phyloP scores from a whole-genome alignment of 1,140 invertebrate genomes.

The Pseudomyrmex sp. region DNA sequence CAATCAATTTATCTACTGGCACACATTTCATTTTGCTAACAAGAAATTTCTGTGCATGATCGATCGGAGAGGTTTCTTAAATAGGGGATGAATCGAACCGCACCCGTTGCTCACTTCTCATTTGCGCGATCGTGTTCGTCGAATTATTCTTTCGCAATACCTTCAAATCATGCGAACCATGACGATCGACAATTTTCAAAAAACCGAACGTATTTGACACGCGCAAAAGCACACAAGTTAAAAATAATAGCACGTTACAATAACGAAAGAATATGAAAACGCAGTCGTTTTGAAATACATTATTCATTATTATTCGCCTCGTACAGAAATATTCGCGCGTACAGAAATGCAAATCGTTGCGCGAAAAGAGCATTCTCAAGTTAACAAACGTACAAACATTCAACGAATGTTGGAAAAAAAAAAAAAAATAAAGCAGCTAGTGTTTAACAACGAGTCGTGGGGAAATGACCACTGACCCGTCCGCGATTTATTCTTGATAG shows the following conservation, averaged over 20 bases:
- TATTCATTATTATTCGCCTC: not conserved
- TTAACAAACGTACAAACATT: slow-evolving; percentile 39
- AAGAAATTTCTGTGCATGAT: too few relatives aligned
- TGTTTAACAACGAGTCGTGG: slow-evolving; percentile 18
- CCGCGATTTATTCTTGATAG: slow-evolving; percentile 23
- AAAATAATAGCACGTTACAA: not conserved
- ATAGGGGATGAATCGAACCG: too few relatives aligned
- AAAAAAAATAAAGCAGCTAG: not conserved
- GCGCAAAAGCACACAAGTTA: not conserved
- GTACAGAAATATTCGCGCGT: not conserved
- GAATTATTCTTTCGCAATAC: not conserved
- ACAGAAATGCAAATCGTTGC: not conserved
- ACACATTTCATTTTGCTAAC: too few relatives aligned
- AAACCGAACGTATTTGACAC: not conserved
- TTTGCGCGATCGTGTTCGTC: too few relatives aligned
- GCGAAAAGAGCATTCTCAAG: slow-evolving; percentile 2
- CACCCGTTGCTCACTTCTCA: too few relatives aligned
- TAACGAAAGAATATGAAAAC: not conserved
- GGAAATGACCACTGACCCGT: slow-evolving; percentile 3
- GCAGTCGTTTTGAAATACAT: not conserved
- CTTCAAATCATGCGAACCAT: slow-evolving; percentile 17
- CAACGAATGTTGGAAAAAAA: slow-evolving; percentile 32
- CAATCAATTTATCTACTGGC: too few relatives aligned
- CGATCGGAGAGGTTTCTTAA: too few relatives aligned
- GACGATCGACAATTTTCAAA: not conserved